Evolutionary conservation across 1,140 invertebrate genomes (phyloP), one percentile per base, ranked within the genome.

Genomic region (Palaemon carinicauda): DNA sequence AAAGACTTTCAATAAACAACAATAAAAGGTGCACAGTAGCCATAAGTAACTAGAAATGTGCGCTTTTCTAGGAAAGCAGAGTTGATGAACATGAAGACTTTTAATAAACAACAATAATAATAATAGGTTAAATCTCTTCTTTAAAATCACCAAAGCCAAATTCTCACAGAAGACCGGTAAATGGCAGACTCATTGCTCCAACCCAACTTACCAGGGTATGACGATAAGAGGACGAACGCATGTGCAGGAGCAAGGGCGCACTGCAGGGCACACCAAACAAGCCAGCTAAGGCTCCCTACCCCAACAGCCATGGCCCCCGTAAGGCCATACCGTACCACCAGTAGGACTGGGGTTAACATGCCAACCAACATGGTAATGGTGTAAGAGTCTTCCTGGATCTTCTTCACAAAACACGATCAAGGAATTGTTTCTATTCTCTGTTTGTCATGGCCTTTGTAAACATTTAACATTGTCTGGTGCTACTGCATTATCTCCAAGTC

Each of bases 141-240:
- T 33, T 60, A 33, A 9, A 12, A 65, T 24, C 14, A 81, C 29
- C 4, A 60, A 60, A 17, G 24, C 1, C 17, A n/a, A n/a, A n/a
- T n/a, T n/a, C n/a, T n/a, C n/a, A n/a, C n/a, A n/a, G n/a, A n/a
- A n/a, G n/a, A n/a, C n/a, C n/a, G n/a, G n/a, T n/a, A n/a, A n/a
- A n/a, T n/a, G n/a, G n/a, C n/a, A n/a, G n/a, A n/a, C n/a, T n/a
- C 17, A 53, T 17, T 3, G 19, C 14, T 33, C 7, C 5, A 7
- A 29, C n/a, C n/a, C 14, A 5, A 88, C 87, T 50, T 51, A 88
- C 88, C 88, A 78, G 88, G 88, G 53, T 88, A 86, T 1, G 88
- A 88, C 14, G 88, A 88, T 1, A 88, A 81, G 56, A 88, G 84
- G 27, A 88, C 83, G 79, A 88, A 88, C 79, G 88, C 88, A 31